Percentiles rank a stretch among this genome's conserved stretches.
These are phyloP conservation scores for Dasypus novemcinctus DNA, from an alignment of 2,113 vertebrate species.

Conservation along the genomic window DNA sequence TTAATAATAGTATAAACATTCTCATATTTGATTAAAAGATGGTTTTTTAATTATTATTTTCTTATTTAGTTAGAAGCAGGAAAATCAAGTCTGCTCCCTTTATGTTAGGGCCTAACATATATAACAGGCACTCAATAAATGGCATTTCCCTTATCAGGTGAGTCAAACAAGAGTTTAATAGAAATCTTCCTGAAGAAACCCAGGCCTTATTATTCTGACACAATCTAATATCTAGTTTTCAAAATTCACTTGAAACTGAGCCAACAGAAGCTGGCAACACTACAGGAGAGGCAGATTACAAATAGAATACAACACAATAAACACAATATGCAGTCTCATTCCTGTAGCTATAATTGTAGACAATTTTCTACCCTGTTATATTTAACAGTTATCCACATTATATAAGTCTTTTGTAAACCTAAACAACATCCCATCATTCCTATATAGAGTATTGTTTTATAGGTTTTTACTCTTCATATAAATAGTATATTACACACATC, in stretches of 20 bases:
- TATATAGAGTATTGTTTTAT: not conserved
- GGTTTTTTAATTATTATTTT: not conserved
- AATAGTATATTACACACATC: not conserved
- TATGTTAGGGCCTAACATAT: not conserved
- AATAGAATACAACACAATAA: not conserved
- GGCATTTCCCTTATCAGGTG: not conserved
- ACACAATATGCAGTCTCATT: not conserved
- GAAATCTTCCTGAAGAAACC: not conserved
- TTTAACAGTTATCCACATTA: not conserved
- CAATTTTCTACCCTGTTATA: not conserved
- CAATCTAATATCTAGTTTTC: not conserved
- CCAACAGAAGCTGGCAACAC: not conserved
- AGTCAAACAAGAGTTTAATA: not conserved
- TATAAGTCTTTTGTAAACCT: not conserved
- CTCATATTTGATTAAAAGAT: not conserved
- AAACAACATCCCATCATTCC: not conserved
- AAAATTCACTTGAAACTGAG: conserved; percentile 34
- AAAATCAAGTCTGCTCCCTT: conserved; percentile 27
- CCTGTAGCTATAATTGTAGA: not conserved
- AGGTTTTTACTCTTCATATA: not conserved
- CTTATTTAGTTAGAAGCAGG: not conserved
- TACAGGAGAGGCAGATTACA: not conserved
- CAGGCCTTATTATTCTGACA: conserved; percentile 28
- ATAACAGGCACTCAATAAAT: not conserved
- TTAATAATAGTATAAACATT: not conserved